phyloP scores from a whole-genome alignment of 2,888 invertebrate species.

The Lasioglossum vierecki region DNA sequence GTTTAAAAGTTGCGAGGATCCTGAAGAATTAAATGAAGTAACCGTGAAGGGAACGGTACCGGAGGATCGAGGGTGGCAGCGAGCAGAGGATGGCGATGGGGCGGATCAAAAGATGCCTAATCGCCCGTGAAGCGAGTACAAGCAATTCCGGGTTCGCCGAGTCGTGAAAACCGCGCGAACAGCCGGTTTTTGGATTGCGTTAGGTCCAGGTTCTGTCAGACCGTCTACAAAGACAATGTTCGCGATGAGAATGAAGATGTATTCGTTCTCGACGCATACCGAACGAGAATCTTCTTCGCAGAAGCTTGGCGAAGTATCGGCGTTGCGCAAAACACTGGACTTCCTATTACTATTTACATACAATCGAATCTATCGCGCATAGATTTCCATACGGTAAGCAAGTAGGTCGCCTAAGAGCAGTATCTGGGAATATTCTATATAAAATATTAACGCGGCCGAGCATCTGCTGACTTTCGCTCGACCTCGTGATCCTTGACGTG shows the following conservation, averaged over 20 bases:
- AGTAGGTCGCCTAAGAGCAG: conserved; percentile 67
- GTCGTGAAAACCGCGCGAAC: conserved; percentile 42
- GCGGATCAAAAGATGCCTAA: conserved; percentile 69
- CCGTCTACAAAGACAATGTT: background rate
- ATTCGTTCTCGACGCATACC: conserved; percentile 50
- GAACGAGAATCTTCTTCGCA: conserved; percentile 58
- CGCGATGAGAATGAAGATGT: background rate
- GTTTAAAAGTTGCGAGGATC: too few species aligned
- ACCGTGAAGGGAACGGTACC: conserved; percentile 54
- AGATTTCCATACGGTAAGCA: conserved; percentile 65
- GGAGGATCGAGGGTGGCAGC: conserved; percentile 25
- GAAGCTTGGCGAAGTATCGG: conserved; percentile 49
- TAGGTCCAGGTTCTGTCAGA: background rate
- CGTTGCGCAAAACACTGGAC: conserved; percentile 65
- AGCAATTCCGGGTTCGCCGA: conserved; percentile 28
- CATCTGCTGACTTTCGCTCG: conserved; percentile 6
- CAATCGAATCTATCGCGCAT: conserved; percentile 72
- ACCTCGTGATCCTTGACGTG: background rate
- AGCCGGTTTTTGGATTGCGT: background rate
- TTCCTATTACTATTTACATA: conserved; percentile 73
- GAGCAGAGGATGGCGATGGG: conserved; percentile 24
- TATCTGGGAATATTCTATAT: conserved; percentile 70
- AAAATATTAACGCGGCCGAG: conserved; percentile 53
- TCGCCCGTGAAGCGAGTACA: conserved; percentile 74
- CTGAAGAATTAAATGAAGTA: conserved; percentile 10